Evolutionary conservation across 2,888 invertebrate species (phyloP).

Genomic region (Stenichneumon culpator): DNA sequence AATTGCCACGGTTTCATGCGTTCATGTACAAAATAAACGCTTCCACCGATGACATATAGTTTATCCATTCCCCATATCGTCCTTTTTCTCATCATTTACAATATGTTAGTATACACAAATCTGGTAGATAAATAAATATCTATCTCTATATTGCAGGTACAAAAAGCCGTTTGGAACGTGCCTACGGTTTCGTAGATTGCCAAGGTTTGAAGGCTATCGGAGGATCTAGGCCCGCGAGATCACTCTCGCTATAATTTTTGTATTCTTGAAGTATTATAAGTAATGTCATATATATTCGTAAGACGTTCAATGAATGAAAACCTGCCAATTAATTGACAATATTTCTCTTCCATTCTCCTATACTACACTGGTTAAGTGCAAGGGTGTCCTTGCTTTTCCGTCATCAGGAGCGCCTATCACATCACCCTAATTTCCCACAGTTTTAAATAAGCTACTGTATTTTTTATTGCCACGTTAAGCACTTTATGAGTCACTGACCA

Average conservation of each 20-base stretch:
- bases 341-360: neutral
- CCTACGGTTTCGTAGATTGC: slow-evolving; percentile 56
- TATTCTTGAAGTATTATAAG: neutral
- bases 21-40: slow-evolving; percentile 5
- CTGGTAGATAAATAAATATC: slow-evolving; percentile 81
- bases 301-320: neutral
- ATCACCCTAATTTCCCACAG: neutral
- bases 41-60: neutral
- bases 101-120: slow-evolving; percentile 71
- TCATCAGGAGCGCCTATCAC: neutral
- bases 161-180: slow-evolving; percentile 74
- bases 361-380: neutral
- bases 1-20: neutral
- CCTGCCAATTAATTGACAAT: neutral
- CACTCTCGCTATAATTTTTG: slow-evolving; percentile 50
- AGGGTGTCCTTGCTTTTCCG: neutral
- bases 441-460: neutral
- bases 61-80: slow-evolving; percentile 11
- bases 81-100: slow-evolving; percentile 54
- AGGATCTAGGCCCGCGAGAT: slow-evolving; percentile 62
- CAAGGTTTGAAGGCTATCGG: slow-evolving; percentile 63
- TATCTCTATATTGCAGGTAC: slow-evolving; percentile 79
- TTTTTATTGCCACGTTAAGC: too few relatives aligned
- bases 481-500: neutral
- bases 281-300: neutral